Evolutionary conservation across 2,888 invertebrate species (phyloP), one percentile per base, ranked within the genome.

Genomic region (Mechanitis mazaeus): DNA sequence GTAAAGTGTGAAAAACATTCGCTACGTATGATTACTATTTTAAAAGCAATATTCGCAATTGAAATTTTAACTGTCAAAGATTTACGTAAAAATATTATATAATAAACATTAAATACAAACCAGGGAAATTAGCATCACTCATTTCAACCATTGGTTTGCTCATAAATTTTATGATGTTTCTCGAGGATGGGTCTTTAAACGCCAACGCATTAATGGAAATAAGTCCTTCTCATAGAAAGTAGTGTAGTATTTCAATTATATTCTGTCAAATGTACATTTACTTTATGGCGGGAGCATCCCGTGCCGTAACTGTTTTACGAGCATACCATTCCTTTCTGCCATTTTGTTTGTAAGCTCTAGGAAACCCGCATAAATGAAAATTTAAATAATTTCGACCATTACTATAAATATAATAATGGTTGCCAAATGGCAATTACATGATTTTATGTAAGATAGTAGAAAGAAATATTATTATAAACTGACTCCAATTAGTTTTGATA

Each of bases 281-380:
- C 74, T 86, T 88, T 88, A 88, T 80, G 81, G 74, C 78, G 70
- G 72, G 67, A 73, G 76, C 84, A 84, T 80, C 81, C 82, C 76
- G 83, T 71, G 79, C 77, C 71, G 75, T 79, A 77, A 80, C 80
- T 73, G 72, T 72, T 88, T 89, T 88, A 87, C 83, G 87, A 86
- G 66, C 76, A 69, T 73, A 72, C 72, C 81, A 81, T 80, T 80
- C 79, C 78, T 75, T 77, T 74, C 75, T 70, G 71, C 75, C 76
- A 76, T 79, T 81, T 82, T 78, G 81, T 81, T 81, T 71, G 75
- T 80, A 79, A 81, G 79, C 55, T 63, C 56, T 64, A 33, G 55
- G 55, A 38, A 50, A 47, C 50, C 58, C 55, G 59, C 56, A 59
- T 60, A 58, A 62, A 58, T 54, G 59, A 54, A 55, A 62, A 56